Conservation (phyloP, 2,888 invertebrate genomes). For the Panzeria rudis region DNA sequence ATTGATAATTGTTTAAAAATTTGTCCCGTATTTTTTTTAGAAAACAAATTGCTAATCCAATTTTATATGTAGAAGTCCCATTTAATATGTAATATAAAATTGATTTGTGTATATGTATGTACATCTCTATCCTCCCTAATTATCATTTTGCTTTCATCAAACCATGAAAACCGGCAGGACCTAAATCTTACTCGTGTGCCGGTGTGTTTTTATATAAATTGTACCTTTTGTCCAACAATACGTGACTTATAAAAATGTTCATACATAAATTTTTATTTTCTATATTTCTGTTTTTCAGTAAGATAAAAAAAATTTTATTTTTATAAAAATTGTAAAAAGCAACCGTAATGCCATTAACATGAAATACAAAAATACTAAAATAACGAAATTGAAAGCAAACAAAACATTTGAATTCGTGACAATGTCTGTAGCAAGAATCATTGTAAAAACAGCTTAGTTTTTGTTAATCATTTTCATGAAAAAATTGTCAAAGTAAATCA, state of each 20-base stretch:
- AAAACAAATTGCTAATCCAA: too few relatives aligned
- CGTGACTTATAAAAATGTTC: constrained; percentile 52
- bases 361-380: constrained; percentile 45
- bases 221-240: constrained; percentile 46
- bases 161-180: constrained; percentile 10
- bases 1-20: too few relatives aligned
- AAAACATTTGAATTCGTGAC: constrained; percentile 69
- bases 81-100: neutral
- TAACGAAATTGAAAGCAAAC: constrained; percentile 68
- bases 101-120: neutral
- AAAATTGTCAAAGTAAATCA: constrained; percentile 72
- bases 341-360: constrained; percentile 33
- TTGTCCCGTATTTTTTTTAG: too few relatives aligned
- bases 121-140: constrained; percentile 13
- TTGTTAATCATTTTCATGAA: constrained; percentile 67
- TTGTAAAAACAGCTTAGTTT: constrained; percentile 61
- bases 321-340: neutral
- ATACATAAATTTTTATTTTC: constrained; percentile 42
- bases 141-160: constrained; percentile 66
- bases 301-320: neutral
- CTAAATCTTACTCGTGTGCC: constrained; percentile 23
- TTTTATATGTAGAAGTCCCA: too few relatives aligned
- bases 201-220: neutral
- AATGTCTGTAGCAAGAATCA: constrained; percentile 68
- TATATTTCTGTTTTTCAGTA: neutral